Evolutionary conservation across 23 tunicate species (phyloP), one percentile per base, ranked within the genome.

Genomic region (Diplosoma virens): DNA sequence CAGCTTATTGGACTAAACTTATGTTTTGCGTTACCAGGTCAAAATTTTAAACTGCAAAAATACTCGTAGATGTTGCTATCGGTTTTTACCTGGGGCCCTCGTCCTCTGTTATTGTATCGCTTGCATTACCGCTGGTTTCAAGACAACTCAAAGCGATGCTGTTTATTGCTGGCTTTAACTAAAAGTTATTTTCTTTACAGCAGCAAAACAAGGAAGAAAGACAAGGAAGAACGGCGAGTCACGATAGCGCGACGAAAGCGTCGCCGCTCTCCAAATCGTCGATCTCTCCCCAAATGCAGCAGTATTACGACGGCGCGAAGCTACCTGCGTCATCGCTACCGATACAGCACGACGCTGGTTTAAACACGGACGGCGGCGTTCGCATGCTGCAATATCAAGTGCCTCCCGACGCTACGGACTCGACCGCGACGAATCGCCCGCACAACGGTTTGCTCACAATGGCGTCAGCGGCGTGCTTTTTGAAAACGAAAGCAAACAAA

Each of bases 381-480:
- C 69, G 34, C 34, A 4, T 55, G n/a, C 4, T 9, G 5, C n/a
- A 34, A 7, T 37, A 67, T 29, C 74, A 34, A 67, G 35, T 34
- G 25, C 74, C 50, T 5, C 33, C 78, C 5, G 78, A 72, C 25
- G 35, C 61, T 3, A 4, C 17, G 7, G 61, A 30, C 37, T 34
- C 37, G 9, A 3, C 59, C 7, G n/a, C 30, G 37, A 60, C 47
- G 48, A 47, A 47, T 61, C 83, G 67, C 2, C 27, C 78, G 20
- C 79, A 79, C 24, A 86, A 72, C 47, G 79, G 92, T 6, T 33
- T 79, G 9, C 29, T 79, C 37, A 70, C 84, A 21, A 72, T 77
- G 78, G 90, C 82, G 37, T 67, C 83, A 26, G 92, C 84, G 25
- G 84, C 84, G 1, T 79, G 84, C 21, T 67, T 68, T 71, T 66